Evolutionary conservation across 2,113 vertebrate genomes (phyloP).

Genomic region (Uria aalge): DNA sequence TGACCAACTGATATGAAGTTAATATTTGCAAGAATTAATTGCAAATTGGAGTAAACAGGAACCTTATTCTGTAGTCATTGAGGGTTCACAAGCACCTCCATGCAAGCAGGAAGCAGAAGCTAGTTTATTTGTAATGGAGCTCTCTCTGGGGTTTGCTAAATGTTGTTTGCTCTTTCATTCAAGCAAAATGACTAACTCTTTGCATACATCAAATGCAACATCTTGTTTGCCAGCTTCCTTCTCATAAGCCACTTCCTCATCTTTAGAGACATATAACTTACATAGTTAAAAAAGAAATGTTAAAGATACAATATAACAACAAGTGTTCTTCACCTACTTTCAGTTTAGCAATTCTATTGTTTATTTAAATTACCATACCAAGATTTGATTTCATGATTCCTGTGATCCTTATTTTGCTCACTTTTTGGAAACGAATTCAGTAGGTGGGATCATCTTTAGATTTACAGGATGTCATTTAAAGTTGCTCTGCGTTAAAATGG

Average conservation of each 20-base stretch:
- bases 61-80: not conserved
- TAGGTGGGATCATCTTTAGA: not conserved
- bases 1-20: not conserved
- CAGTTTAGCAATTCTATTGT: not conserved
- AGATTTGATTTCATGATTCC: not conserved
- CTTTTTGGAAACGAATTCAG: not conserved
- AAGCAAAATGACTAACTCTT: not conserved
- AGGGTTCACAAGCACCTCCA: not conserved
- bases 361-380: not conserved
- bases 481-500: not conserved
- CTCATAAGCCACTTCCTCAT: not conserved
- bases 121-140: not conserved
- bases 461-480: not conserved
- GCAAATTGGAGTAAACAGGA: not conserved
- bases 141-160: not conserved
- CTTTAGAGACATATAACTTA: not conserved
- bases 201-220: not conserved
- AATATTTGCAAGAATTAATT: not conserved
- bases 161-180: not conserved
- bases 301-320: not conserved
- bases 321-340: not conserved
- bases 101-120: not conserved
- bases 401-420: not conserved
- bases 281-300: not conserved
- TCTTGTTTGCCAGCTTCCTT: not conserved